Evolutionary conservation across 2,888 invertebrate genomes (phyloP).

Genomic region (Drosophila flavopinicola): DNA sequence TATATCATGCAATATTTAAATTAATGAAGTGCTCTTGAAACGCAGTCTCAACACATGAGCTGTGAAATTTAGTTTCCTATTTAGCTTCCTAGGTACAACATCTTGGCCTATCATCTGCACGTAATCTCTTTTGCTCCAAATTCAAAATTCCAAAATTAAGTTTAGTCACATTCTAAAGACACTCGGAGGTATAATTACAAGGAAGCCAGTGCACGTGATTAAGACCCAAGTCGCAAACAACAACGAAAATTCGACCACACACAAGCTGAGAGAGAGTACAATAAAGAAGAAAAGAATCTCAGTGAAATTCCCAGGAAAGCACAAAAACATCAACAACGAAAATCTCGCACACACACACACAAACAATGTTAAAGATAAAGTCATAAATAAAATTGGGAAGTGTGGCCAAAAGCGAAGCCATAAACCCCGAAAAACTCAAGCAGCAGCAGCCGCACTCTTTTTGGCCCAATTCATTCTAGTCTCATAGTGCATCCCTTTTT

Average conservation of each 20-base stretch:
- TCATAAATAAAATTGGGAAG: constrained; percentile 78
- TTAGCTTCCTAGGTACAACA: background rate
- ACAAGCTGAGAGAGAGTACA: constrained; percentile 19
- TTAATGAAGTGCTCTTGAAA: constrained; percentile 20
- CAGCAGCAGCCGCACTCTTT: constrained; percentile 4
- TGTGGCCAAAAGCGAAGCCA: constrained; percentile 46
- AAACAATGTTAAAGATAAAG: constrained; percentile 72
- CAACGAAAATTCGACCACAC: constrained; percentile 49
- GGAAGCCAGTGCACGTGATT: constrained; percentile 75
- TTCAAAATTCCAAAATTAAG: constrained; percentile 58
- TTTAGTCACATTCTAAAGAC: constrained; percentile 77
- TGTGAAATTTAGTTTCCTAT: background rate
- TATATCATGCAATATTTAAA: background rate
- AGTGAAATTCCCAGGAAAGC: constrained; percentile 75
- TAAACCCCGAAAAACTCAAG: constrained; percentile 19
- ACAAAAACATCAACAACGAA: constrained; percentile 67
- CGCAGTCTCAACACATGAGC: background rate
- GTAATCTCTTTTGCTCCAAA: constrained; percentile 16
- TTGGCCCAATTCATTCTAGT: constrained; percentile 71
- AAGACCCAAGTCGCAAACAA: constrained; percentile 58
- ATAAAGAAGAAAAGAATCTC: constrained; percentile 58
- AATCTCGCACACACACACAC: constrained; percentile 63
- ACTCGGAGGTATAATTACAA: constrained; percentile 74
- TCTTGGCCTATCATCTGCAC: constrained; percentile 18
- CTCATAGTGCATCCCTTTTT: constrained; percentile 71